Conservation (phyloP, 2,888 invertebrate genomes). For the Globia sparganii region DNA sequence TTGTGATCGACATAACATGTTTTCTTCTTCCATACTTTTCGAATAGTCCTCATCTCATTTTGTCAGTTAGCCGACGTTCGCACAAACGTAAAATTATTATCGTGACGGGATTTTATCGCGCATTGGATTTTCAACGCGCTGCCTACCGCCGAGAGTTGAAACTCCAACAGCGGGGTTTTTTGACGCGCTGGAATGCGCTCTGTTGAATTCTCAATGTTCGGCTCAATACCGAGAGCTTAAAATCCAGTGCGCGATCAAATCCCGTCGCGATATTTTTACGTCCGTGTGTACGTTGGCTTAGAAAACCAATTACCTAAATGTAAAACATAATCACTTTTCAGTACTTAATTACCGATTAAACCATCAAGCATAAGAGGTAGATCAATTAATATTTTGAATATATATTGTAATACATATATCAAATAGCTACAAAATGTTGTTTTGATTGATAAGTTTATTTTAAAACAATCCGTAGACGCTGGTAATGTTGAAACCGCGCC, state of each 20-base stretch:
- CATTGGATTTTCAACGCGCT: too few relatives aligned
- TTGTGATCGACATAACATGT: not conserved
- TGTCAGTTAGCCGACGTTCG: too few relatives aligned
- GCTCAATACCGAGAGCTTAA: not conserved
- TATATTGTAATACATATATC: too few relatives aligned
- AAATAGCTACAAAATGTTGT: not conserved
- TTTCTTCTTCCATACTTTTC: too few relatives aligned
- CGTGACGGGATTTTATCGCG: too few relatives aligned
- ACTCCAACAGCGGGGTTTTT: too few relatives aligned
- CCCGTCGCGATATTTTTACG: too few relatives aligned
- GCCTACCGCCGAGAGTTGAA: not conserved
- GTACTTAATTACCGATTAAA: not conserved
- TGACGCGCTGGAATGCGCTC: too few relatives aligned
- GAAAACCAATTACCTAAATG: not conserved
- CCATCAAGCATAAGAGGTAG: not conserved
- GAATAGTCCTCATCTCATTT: too few relatives aligned
- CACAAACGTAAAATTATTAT: too few relatives aligned
- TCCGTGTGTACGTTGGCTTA: too few relatives aligned
- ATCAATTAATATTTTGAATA: not conserved
- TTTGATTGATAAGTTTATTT: not conserved
- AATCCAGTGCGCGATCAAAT: not conserved
- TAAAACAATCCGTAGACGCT: not conserved
- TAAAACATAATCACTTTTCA: not conserved
- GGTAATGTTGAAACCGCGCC: not conserved
- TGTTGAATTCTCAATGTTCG: too few relatives aligned